A percentile compares a stretch with the other conserved stretches of the same genome.
phyloP scores from a whole-genome alignment of 2,113 vertebrate species.

The Phyllostomus hastatus region DNA sequence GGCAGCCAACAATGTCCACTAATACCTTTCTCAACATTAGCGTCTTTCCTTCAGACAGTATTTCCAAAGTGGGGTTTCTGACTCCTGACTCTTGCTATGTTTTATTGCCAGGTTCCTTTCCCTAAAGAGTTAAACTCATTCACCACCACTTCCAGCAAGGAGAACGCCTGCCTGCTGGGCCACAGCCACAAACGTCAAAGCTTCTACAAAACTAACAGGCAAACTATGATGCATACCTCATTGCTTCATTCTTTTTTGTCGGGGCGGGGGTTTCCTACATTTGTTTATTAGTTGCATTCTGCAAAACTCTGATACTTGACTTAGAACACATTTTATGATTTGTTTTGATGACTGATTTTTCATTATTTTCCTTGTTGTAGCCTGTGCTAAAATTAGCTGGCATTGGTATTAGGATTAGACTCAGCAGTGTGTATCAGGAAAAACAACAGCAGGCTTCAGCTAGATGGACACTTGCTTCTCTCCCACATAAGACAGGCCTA shows the following conservation, averaged over 20 bases:
- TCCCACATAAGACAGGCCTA: not conserved
- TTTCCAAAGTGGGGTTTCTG: not conserved
- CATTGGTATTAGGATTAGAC: constrained; percentile 16
- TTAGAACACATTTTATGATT: not conserved
- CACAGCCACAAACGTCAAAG: not conserved
- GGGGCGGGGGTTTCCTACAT: not conserved
- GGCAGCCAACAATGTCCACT: not conserved
- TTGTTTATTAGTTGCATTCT: not conserved
- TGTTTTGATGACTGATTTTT: constrained; percentile 17
- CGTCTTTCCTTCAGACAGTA: not conserved
- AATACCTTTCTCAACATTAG: not conserved
- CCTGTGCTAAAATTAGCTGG: constrained; percentile 54
- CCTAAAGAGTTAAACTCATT: not conserved
- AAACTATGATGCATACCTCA: not conserved
- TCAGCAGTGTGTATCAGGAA: constrained; percentile 10
- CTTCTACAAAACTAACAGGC: not conserved
- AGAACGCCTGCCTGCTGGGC: not conserved
- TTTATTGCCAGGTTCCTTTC: not conserved
- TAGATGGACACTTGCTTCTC: not conserved
- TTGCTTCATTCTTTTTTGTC: not conserved
- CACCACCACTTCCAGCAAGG: not conserved
- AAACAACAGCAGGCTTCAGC: not conserved
- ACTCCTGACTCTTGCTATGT: not conserved
- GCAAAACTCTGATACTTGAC: constrained; percentile 4
- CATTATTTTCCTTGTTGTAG: constrained; percentile 40